Evolutionary conservation across 92 coral and sea anemone genomes (phyloP).

Genomic region (Pocillopora grandis): DNA sequence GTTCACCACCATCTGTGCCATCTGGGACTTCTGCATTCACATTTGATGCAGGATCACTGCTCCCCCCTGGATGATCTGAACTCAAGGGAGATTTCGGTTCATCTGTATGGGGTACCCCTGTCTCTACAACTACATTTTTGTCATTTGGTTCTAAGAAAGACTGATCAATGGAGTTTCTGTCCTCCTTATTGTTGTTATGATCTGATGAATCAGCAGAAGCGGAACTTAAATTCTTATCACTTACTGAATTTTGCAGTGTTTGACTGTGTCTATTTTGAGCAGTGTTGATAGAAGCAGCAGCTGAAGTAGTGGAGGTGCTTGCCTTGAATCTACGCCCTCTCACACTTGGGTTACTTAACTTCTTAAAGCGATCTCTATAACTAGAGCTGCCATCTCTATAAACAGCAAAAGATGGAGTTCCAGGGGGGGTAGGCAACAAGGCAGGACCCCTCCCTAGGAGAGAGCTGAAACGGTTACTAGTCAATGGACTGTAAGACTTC

Average conservation of each 20-base stretch:
- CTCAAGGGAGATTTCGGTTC: neutral
- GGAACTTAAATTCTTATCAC: neutral
- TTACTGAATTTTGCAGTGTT: conserved; percentile 1
- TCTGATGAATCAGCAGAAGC: conserved; percentile 8
- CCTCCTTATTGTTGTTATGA: conserved; percentile 21
- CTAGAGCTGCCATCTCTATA: conserved; percentile 28
- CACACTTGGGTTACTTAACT: conserved; percentile 24
- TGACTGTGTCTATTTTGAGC: conserved; percentile 11
- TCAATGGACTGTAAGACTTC: neutral
- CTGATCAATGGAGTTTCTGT: neutral
- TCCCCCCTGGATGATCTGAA: neutral
- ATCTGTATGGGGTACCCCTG: neutral
- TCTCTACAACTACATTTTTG: conserved; percentile 1
- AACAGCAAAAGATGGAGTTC: conserved; percentile 3
- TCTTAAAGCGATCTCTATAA: conserved; percentile 52
- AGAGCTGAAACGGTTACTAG: neutral
- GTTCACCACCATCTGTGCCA: neutral
- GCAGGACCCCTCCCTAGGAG: neutral
- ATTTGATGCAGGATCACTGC: conserved; percentile 1
- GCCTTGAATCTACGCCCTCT: conserved; percentile 24
- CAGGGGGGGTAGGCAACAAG: conserved; percentile 23
- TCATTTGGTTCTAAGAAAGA: neutral
- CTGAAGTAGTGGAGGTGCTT: neutral
- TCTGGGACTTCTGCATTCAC: neutral
- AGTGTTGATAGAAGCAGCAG: conserved; percentile 5